Percentiles rank a stretch among this genome's conserved stretches.
phyloP scores from a whole-genome alignment of 2,888 invertebrate species.

The Xestia ashworthii region DNA sequence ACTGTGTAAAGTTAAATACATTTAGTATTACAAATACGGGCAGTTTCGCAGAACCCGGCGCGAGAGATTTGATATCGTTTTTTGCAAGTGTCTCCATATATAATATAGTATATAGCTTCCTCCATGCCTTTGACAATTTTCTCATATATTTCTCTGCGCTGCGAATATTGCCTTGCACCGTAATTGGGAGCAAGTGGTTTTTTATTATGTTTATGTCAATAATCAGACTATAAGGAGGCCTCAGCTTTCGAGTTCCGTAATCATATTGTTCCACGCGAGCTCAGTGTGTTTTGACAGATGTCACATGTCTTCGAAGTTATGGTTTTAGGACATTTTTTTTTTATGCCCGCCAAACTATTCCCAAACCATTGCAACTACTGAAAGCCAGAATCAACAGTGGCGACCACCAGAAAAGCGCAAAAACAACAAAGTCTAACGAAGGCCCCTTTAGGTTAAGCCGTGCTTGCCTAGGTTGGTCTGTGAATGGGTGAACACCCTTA shows the following conservation, averaged over 20 bases:
- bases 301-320: neutral
- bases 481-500: too few relatives aligned
- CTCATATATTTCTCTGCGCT: constrained; percentile 41
- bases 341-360: too few relatives aligned
- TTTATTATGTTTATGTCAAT: neutral
- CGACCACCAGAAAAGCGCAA: too few relatives aligned
- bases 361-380: too few relatives aligned
- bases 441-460: too few relatives aligned
- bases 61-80: constrained; percentile 65
- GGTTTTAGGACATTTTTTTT: neutral
- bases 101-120: constrained; percentile 34
- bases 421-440: too few relatives aligned
- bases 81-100: constrained; percentile 47
- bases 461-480: too few relatives aligned
- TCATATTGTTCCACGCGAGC: neutral
- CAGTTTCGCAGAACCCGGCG: constrained; percentile 49
- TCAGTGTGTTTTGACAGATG: neutral
- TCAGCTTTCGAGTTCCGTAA: too few relatives aligned
- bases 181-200: constrained; percentile 27
- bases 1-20: constrained; percentile 45
- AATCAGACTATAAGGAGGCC: neutral
- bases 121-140: constrained; percentile 50
- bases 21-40: constrained; percentile 51
- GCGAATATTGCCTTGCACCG: constrained; percentile 26
- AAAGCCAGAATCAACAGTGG: too few relatives aligned